A percentile compares a stretch with the other conserved stretches of the same genome.
Evolutionary conservation across 2,113 vertebrate species (phyloP).

Genomic region (Cochlearius cochlearius): DNA sequence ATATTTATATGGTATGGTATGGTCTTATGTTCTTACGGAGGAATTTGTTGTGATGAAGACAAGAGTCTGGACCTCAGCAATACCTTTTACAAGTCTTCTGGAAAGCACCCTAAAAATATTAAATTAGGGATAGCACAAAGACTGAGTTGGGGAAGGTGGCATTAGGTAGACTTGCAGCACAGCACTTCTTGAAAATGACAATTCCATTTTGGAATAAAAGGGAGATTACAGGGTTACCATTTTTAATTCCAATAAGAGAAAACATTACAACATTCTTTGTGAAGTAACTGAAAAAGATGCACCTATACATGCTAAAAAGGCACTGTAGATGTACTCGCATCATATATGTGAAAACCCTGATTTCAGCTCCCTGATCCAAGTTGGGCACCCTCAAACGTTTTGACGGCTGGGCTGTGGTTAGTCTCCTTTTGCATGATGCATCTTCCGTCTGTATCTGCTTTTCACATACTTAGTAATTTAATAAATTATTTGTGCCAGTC

Average conservation of each 20-base stretch:
- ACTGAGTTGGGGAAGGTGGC: not conserved
- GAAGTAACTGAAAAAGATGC: not conserved
- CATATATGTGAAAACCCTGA: not conserved
- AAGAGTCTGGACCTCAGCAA: not conserved
- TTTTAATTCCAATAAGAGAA: not conserved
- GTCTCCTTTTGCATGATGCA: not conserved
- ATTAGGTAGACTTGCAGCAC: not conserved
- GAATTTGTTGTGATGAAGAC: not conserved
- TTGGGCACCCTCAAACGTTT: not conserved
- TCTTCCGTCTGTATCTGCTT: not conserved
- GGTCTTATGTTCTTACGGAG: not conserved
- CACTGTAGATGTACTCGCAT: not conserved
- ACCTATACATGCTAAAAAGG: not conserved
- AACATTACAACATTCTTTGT: not conserved
- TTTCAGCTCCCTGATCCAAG: not conserved
- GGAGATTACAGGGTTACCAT: not conserved
- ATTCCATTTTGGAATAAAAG: not conserved
- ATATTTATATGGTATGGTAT: not conserved
- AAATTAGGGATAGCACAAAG: not conserved
- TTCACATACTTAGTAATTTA: not conserved
- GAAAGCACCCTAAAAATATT: not conserved
- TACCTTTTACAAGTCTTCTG: not conserved
- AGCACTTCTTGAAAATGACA: not conserved
- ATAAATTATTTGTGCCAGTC: not conserved
- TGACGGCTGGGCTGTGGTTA: not conserved